Base-by-base conservation (phyloP, 2,888 invertebrate genomes). In the Meliscaeva auricollis region DNA sequence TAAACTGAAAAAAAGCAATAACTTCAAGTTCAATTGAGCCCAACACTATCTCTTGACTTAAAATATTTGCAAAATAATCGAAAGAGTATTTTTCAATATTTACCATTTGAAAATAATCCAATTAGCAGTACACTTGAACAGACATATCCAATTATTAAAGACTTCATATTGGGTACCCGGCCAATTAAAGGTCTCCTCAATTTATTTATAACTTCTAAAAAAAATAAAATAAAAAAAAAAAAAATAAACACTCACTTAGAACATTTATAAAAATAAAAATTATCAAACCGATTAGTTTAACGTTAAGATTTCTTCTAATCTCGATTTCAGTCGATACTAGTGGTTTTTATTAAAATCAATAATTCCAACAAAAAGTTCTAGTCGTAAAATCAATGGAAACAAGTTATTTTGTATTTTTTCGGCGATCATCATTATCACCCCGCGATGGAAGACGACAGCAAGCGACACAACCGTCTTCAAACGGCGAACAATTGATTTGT, bases 261-360 rank as follows among this genome's bases (percentile, higher is more conserved):
- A 60, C 64, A 35, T 35, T 79, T 66, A 20, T 15, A 17, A 58
- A 38, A 9, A 38, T n/a, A 9, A 70, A 41, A 32, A 30, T 9
- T 58, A 38, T 69, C 69, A 58, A 70, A 15, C 84, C 84, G 70
- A 72, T 80, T 60, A 75, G 74, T 41, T 75, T 62, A 70, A 70
- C 80, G 84, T 76, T 76, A 68, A 72, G 70, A 76, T 54, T 20
- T 72, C 66, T 80, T 84, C 84, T 84, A 84, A 60, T 72, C 66
- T 46, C 22, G 13, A 26, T 9, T 20, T 44, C 13, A 22, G 48
- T 60, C 46, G 22, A 50, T 60, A 41, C 69, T 64, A 54, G 22
- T 32, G 66, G 60, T 79, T 80, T 80, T 80, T 80, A 80, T 75
- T 62, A 26, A 62, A 80, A 66, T 38, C 30, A 52, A 38, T 35